Evolutionary conservation across 2,797 vertebrate species (phyloP).

Genomic region (Zenarchopterus dispar): DNA sequence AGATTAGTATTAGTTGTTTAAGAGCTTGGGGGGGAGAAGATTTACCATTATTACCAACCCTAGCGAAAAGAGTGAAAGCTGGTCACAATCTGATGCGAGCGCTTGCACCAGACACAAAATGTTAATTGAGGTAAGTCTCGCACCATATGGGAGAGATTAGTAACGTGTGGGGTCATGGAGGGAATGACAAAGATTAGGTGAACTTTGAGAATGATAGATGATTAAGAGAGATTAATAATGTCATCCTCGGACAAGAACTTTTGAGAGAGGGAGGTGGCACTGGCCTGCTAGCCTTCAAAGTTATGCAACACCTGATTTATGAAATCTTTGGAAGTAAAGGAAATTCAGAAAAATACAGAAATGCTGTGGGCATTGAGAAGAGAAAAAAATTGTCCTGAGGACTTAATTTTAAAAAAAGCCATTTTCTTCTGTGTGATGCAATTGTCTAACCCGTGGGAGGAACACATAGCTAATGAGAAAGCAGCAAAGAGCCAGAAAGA

Average conservation of each 20-base stretch:
- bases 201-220: constrained; percentile 66
- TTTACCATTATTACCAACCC: constrained; percentile 83
- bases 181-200: constrained; percentile 77
- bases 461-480: constrained; percentile 33
- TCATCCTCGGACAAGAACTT: constrained; percentile 55
- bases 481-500: constrained; percentile 24
- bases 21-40: constrained; percentile 70
- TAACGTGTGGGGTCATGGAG: constrained; percentile 64
- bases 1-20: constrained; percentile 86
- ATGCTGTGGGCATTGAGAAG: constrained; percentile 12
- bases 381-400: constrained; percentile 36
- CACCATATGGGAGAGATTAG: constrained; percentile 85
- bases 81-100: constrained; percentile 59
- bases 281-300: constrained; percentile 48
- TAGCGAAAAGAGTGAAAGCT: constrained; percentile 66
- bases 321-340: constrained; percentile 41
- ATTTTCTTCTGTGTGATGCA: constrained; percentile 53
- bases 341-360: constrained; percentile 30
- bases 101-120: constrained; percentile 61
- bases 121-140: constrained; percentile 73
- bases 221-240: constrained; percentile 77
- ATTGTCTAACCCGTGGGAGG: constrained; percentile 43
- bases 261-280: constrained; percentile 17
- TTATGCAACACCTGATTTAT: constrained; percentile 49
- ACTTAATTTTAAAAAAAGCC: constrained; percentile 45